These are phyloP conservation scores for Procambarus virginalis DNA, from an alignment of 1,140 invertebrate species.

Conservation along the genomic window DNA sequence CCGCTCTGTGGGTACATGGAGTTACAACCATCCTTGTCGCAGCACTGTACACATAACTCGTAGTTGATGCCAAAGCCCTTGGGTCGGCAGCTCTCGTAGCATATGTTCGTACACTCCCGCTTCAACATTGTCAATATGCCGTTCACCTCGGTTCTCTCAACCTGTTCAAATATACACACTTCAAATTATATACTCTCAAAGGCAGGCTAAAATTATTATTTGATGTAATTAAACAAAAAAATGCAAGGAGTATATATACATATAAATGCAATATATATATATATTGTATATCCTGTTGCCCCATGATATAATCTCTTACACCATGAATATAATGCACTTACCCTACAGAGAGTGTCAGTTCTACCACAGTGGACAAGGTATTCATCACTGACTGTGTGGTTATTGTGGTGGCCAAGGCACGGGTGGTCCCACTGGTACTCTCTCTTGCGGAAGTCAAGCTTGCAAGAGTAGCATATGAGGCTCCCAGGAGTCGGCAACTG, in stretches of 20 bases:
- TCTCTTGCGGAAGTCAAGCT: slow-evolving; percentile 54
- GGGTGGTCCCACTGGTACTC: slow-evolving; percentile 54
- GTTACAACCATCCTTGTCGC: slow-evolving; percentile 46
- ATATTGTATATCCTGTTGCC: no score
- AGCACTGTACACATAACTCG: slow-evolving; percentile 53
- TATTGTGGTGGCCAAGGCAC: slow-evolving; percentile 47
- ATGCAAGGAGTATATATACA: no score
- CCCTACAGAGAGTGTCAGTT: slow-evolving; percentile 49
- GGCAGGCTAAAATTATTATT: no score
- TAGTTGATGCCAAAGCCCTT: slow-evolving; percentile 60
- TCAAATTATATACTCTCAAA: no score
- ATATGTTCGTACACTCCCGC: slow-evolving; percentile 46
- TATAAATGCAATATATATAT: no score
- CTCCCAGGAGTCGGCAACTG: background rate
- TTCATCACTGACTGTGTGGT: slow-evolving; percentile 13
- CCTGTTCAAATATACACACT: slow-evolving; percentile 29
- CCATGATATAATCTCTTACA: no score
- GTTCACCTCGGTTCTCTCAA: slow-evolving; percentile 64
- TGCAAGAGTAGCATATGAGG: slow-evolving; percentile 61
- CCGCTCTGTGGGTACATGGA: slow-evolving; percentile 36
- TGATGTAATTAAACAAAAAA: no score
- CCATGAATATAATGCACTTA: background rate
- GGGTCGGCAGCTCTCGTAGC: slow-evolving; percentile 45
- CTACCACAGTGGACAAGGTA: slow-evolving; percentile 52
- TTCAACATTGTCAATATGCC: slow-evolving; percentile 51